These are phyloP conservation scores for Leucoma salicis DNA, from an alignment of 2,888 invertebrate species.

Conservation along the genomic window DNA sequence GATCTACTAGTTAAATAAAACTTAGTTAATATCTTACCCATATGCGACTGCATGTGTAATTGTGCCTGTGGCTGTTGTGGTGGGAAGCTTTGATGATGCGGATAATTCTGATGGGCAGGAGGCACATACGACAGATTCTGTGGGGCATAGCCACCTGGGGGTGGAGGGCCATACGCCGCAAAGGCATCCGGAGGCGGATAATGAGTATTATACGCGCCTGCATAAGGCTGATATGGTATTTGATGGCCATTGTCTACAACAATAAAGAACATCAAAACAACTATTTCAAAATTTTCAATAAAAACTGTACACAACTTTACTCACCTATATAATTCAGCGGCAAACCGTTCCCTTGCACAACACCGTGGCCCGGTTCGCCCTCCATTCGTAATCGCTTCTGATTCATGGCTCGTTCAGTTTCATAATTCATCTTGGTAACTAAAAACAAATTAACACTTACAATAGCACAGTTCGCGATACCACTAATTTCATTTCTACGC, in stretches of 20 bases:
- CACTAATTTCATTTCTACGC: constrained; percentile 48
- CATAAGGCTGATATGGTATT: constrained; percentile 77
- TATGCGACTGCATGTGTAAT: constrained; percentile 75
- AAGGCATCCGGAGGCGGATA: constrained; percentile 78
- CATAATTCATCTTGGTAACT: constrained; percentile 81
- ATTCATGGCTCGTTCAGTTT: constrained; percentile 78
- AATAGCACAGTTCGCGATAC: constrained; percentile 38
- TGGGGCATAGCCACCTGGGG: constrained; percentile 73
- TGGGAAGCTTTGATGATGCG: constrained; percentile 75
- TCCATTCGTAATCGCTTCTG: constrained; percentile 81
- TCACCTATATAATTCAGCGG: constrained; percentile 79
- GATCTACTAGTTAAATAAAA: too few species aligned
- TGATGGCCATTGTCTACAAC: constrained; percentile 79
- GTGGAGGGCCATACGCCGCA: constrained; percentile 74
- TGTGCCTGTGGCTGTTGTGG: constrained; percentile 72
- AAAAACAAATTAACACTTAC: constrained; percentile 63
- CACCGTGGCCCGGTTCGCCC: constrained; percentile 77
- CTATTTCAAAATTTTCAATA: too few species aligned
- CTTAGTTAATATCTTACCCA: constrained; percentile 68
- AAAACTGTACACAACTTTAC: constrained; percentile 31
- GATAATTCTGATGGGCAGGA: constrained; percentile 77
- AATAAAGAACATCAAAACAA: constrained; percentile 21
- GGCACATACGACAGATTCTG: constrained; percentile 77
- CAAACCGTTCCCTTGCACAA: constrained; percentile 78
- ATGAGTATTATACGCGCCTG: constrained; percentile 77